Percentiles rank a stretch among this genome's conserved stretches.
Evolutionary conservation across 2,113 vertebrate species (phyloP).

Genomic region (Machaerirhynchus nigripectus): DNA sequence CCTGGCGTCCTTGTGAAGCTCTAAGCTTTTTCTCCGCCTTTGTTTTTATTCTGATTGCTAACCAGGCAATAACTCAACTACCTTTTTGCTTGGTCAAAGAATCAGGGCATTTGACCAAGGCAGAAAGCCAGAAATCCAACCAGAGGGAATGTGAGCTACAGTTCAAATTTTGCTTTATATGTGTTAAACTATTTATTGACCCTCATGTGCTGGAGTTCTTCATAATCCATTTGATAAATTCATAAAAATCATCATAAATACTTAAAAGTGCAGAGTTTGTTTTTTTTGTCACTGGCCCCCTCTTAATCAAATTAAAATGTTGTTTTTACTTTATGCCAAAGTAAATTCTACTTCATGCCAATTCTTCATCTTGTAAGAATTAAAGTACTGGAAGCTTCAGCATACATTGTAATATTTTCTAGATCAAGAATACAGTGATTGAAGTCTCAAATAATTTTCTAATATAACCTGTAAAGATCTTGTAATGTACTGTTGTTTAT

Average conservation of each 20-base stretch:
- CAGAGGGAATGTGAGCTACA: background rate
- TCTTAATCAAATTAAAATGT: background rate
- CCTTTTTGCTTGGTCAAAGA: constrained; percentile 22
- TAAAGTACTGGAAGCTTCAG: background rate
- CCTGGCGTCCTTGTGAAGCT: constrained; percentile 3
- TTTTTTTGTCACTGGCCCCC: background rate
- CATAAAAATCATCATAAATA: background rate
- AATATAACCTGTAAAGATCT: background rate
- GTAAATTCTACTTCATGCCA: background rate
- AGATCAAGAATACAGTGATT: background rate
- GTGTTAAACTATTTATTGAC: background rate
- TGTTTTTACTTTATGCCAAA: background rate
- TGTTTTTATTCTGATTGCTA: constrained; percentile 59
- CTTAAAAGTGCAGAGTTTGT: background rate
- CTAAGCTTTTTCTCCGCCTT: constrained; percentile 47
- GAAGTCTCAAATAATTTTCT: background rate
- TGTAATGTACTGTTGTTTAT: background rate
- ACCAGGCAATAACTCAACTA: constrained; percentile 40
- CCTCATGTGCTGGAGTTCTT: background rate
- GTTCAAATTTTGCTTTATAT: background rate
- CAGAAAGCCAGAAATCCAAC: background rate
- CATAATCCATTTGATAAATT: background rate
- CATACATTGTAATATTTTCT: background rate
- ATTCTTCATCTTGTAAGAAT: background rate
- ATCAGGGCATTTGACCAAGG: background rate